These are phyloP conservation scores for Phodopus roborovskii DNA, from an alignment of 2,113 vertebrate species.

Conservation along the genomic window DNA sequence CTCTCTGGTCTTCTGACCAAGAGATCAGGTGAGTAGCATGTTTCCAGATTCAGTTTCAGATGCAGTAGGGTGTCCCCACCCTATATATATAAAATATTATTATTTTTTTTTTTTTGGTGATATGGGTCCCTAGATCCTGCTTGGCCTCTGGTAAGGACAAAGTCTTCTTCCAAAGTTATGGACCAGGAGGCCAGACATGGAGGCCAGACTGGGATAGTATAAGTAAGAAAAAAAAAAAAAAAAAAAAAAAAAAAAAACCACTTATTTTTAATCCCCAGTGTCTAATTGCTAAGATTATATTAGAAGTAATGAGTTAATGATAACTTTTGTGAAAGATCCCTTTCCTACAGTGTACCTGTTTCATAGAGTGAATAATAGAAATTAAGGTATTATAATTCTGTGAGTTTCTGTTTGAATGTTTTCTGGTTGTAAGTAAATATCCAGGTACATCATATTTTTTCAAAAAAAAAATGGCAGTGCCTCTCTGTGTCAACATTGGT, in stretches of 20 bases:
- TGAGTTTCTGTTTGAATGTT: conserved; percentile 31
- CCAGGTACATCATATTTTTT: background rate
- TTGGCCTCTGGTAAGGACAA: background rate
- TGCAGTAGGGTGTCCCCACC: background rate
- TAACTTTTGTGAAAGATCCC: background rate
- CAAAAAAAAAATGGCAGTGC: background rate
- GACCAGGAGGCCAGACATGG: too few species aligned
- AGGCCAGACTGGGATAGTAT: background rate
- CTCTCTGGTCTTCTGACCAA: background rate
- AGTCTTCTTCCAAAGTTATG: too few species aligned
- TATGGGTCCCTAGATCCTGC: background rate
- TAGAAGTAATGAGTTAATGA: conserved; percentile 14
- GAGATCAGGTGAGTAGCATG: background rate
- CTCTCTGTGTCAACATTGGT: background rate
- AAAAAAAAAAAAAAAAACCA: too few species aligned
- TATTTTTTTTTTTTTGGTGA: too few species aligned
- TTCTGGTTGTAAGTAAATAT: background rate
- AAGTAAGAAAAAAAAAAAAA: conserved; percentile 14
- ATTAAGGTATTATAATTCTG: background rate
- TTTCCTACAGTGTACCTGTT: background rate
- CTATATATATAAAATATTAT: too few species aligned
- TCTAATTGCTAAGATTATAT: background rate
- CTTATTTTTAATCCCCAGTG: background rate
- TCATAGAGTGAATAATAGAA: background rate
- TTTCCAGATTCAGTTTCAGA: background rate